These are phyloP conservation scores for Megaceryle alcyon DNA, from an alignment of 2,797 vertebrate genomes.

Conservation along the genomic window DNA sequence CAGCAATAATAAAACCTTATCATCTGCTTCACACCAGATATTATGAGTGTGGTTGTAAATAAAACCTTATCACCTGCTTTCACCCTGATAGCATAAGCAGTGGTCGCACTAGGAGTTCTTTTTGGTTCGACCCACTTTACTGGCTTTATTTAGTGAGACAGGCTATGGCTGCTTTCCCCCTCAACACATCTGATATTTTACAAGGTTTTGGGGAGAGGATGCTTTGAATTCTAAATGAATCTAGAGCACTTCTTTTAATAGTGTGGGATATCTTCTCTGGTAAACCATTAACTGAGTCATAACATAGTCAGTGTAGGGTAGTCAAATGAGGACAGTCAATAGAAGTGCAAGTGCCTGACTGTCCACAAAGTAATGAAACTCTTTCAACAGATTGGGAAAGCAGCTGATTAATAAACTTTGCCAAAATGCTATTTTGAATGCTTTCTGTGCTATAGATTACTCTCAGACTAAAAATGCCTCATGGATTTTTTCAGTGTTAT, in stretches of 20 bases:
- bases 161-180: background rate
- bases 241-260: background rate
- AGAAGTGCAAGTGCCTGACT: background rate
- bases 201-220: background rate
- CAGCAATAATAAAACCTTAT: slow-evolving; percentile 51
- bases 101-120: background rate
- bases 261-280: background rate
- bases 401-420: slow-evolving; percentile 6
- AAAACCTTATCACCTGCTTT: slow-evolving; percentile 39
- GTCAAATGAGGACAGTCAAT: slow-evolving; percentile 34
- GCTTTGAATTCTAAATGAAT: background rate
- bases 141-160: background rate
- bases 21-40: slow-evolving; percentile 4
- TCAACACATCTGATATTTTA: background rate
- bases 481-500: background rate
- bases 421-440: slow-evolving; percentile 28
- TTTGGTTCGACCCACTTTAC: background rate
- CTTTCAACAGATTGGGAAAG: slow-evolving; percentile 6
- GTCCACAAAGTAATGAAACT: slow-evolving; percentile 11
- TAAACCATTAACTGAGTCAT: slow-evolving; percentile 1
- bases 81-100: background rate
- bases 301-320: background rate
- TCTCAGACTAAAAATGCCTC: background rate
- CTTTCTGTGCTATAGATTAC: background rate
- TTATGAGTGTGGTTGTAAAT: slow-evolving; percentile 29